Base-by-base conservation (phyloP, 2,113 vertebrate genomes). In the Martes martes region DNA sequence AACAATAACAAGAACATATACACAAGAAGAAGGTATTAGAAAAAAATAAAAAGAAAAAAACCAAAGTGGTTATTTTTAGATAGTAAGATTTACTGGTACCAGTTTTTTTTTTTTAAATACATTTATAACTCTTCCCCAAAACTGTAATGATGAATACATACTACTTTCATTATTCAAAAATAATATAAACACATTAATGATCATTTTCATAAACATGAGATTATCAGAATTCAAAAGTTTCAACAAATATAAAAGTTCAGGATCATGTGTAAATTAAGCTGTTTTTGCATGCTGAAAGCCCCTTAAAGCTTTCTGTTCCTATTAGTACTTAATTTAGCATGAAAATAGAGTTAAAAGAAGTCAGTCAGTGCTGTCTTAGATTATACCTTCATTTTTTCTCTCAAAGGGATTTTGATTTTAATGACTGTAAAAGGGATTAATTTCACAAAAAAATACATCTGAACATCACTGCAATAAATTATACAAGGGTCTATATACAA, bases 381-480 rank as follows among this genome's bases (percentile, higher is more conserved):
- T 74, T 85, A 57, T 13, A 73, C 31, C 11, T 73, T 92, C 31
- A 55, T 74, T 80, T 87, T 57, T 90, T 89, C 23, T 82, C 55
- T 80, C 67, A 89, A 80, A 94, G 45, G 11, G 36, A 84, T 65
- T 89, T 84, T 95, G 11, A 86, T 90, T 90, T 92, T 97, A 92
- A 84, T 33, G 45, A 57, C 15, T 80, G n/a, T 39, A 52, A 65
- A 92, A 89, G 21, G 13, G 9, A 87, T 2, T 74, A 61, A 61
- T 79, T 96, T 94, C 63, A 85, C 14, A 96, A 11, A 91, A 91
- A 76, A 67, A 36, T 69, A 28, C 4, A 94, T 42, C 63, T 74
- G 78, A 80, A 86, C 6, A 84, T 55, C 23, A 69, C 2, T 88
- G 74, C 7, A 92, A 79, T 59, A 5, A 94, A 88, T 71, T 87